Evolutionary conservation across 2,797 vertebrate genomes (phyloP).

Genomic region (Eulemur mongoz): DNA sequence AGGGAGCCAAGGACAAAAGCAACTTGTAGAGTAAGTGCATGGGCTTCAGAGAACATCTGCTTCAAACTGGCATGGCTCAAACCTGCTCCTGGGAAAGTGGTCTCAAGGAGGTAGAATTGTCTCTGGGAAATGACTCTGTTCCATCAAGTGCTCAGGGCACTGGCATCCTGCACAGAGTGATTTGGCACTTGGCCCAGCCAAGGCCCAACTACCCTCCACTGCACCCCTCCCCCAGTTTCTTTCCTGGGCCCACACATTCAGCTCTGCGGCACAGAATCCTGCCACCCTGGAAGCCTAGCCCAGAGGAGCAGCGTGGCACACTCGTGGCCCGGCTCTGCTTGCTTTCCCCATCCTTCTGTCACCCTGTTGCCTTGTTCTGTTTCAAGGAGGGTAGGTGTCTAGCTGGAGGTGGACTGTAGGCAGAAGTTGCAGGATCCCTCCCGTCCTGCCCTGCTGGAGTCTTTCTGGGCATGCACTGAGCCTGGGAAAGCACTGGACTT

Average conservation of each 20-base stretch:
- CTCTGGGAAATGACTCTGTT: not conserved
- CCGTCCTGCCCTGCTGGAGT: not conserved
- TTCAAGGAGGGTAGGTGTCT: not conserved
- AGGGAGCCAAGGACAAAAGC: constrained; percentile 1
- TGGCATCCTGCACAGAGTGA: not conserved
- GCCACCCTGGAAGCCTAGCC: not conserved
- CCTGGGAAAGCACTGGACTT: not conserved
- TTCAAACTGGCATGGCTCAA: not conserved
- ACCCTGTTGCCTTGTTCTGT: not conserved
- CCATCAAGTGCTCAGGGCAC: not conserved
- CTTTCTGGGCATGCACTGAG: not conserved
- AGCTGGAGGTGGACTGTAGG: not conserved
- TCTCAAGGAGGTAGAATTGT: not conserved
- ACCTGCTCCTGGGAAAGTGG: not conserved
- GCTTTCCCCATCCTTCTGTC: not conserved
- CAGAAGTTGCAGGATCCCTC: not conserved
- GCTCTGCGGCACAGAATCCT: not conserved
- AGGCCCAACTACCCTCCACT: not conserved
- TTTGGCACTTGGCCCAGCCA: not conserved
- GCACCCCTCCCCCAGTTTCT: not conserved
- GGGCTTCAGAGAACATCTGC: not conserved
- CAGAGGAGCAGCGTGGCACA: not conserved
- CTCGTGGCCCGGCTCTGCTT: not conserved
- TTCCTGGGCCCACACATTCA: not conserved
- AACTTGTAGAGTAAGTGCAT: not conserved